phyloP scores from a whole-genome alignment of 2,797 vertebrate species.

The Poecilia wingei region DNA sequence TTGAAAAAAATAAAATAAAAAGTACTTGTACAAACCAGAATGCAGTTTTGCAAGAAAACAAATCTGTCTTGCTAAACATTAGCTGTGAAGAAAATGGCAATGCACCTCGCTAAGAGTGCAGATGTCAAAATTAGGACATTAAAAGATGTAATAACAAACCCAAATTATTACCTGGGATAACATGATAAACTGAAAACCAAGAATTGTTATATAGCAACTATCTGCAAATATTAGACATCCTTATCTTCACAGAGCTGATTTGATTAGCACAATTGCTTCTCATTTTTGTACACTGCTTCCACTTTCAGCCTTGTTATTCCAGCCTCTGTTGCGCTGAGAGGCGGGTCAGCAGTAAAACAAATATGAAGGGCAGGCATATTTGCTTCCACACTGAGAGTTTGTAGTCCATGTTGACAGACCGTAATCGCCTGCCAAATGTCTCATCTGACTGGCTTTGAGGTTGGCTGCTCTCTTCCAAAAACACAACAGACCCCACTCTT shows the following conservation, averaged over 20 bases:
- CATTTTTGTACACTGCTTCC: constrained; percentile 9
- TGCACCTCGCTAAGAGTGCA: not conserved
- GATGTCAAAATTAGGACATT: not conserved
- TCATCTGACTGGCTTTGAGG: constrained; percentile 59
- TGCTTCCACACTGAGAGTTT: constrained; percentile 43
- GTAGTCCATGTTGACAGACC: constrained; percentile 57
- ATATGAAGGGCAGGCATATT: constrained; percentile 49
- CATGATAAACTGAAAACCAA: not conserved
- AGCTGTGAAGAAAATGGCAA: not conserved
- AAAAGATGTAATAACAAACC: not conserved
- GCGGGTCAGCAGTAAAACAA: constrained; percentile 60
- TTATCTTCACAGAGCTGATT: not conserved
- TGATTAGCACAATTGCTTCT: not conserved
- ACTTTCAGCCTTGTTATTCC: constrained; percentile 18
- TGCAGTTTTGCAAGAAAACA: not conserved
- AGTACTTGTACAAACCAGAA: not conserved
- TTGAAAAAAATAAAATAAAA: not conserved
- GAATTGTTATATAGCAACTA: not conserved
- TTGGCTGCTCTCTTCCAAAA: constrained; percentile 56
- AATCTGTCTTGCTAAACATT: not conserved
- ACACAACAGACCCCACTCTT: constrained; percentile 49
- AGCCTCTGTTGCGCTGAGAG: constrained; percentile 36
- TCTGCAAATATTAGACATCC: not conserved
- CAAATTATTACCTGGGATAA: not conserved
- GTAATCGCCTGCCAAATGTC: constrained; percentile 63